Evolutionary conservation across 1,140 invertebrate species (phyloP), one percentile per base, ranked within the genome.

Genomic region (Whitmania pigra): DNA sequence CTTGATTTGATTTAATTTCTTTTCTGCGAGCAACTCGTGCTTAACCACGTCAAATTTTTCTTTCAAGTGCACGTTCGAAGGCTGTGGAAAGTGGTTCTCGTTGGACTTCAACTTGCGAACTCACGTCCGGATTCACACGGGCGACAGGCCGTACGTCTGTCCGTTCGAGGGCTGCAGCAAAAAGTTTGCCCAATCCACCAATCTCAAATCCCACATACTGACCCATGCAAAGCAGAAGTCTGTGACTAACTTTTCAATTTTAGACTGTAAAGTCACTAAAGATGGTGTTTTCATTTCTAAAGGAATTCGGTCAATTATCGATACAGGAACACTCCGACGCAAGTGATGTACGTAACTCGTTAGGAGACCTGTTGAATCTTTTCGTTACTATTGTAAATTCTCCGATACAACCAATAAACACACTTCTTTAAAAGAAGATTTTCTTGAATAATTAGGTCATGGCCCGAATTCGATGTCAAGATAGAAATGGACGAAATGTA

Each of bases 121-220:
- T 17, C 94, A 98, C 82, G 94, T 97, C 2, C 86, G 94, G 72
- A 97, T 98, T 77, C 94, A 98, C 82, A 97, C 94, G 0, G 94
- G 84, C 53, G 94, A 98, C 82, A 85, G 94, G 67, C 94, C 94
- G 0, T 98, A 96, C 80, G 94, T 97, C 60, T 97, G 94, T 86
- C 94, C 94, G 0, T 97, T 97, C 83, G 94, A 97, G 81, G 93
- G 93, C 53, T 98, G 94, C 84, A 95, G 93, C 81, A 97, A 97
- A 83, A 97, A 96, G 81, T 98, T 98, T 85, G 94, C 94, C 55
- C 94, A 97, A 83, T 94, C 92, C 57, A 97, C 94, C 74, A 98
- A 97, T 84, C 86, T 98, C 22, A 97, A 98, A 82, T 97, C 93
- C 76, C 94, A 97, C 83, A 96, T 97, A 84, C 86, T 97, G 76